phyloP scores from a whole-genome alignment of 1,140 invertebrate genomes.

The Drosophila kurseongensis region DNA sequence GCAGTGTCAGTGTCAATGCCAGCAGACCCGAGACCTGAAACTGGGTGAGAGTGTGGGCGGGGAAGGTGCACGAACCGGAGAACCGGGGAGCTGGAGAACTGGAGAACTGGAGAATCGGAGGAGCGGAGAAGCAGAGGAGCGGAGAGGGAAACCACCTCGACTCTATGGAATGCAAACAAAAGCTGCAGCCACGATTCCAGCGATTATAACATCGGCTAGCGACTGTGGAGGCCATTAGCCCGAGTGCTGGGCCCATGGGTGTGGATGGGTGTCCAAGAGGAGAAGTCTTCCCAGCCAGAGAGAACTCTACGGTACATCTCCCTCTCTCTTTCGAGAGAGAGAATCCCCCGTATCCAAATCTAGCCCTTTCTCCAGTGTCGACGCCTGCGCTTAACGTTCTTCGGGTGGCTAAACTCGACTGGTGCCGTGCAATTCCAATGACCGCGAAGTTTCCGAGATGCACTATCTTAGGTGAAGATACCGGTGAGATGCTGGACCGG shows the following conservation, averaged over 20 bases:
- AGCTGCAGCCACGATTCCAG: slow-evolving; percentile 34
- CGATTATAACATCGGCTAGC: slow-evolving; percentile 68
- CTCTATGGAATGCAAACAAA: slow-evolving; percentile 44
- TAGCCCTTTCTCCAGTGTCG: slow-evolving; percentile 27
- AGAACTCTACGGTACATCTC: slow-evolving; percentile 22
- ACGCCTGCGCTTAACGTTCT: slow-evolving; percentile 50
- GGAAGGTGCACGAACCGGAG: slow-evolving; percentile 5
- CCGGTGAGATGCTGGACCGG: neutral
- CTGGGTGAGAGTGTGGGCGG: slow-evolving; percentile 60
- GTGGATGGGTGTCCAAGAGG: neutral
- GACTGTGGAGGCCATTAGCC: slow-evolving; percentile 72
- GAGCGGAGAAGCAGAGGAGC: neutral
- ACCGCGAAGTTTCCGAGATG: slow-evolving; percentile 9
- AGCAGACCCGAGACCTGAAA: slow-evolving; percentile 41
- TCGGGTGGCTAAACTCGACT: neutral
- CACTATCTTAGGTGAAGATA: neutral
- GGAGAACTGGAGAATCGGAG: neutral
- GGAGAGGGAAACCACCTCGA: slow-evolving; percentile 7
- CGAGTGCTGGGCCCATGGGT: slow-evolving; percentile 38
- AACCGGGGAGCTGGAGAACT: neutral
- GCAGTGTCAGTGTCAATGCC: slow-evolving; percentile 70
- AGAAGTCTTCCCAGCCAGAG: slow-evolving; percentile 14
- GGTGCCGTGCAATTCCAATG: slow-evolving; percentile 16
- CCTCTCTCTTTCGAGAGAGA: neutral
- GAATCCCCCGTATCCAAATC: neutral